Conservation (phyloP, 2,888 invertebrate genomes). For the Drosophila aldrichi region DNA sequence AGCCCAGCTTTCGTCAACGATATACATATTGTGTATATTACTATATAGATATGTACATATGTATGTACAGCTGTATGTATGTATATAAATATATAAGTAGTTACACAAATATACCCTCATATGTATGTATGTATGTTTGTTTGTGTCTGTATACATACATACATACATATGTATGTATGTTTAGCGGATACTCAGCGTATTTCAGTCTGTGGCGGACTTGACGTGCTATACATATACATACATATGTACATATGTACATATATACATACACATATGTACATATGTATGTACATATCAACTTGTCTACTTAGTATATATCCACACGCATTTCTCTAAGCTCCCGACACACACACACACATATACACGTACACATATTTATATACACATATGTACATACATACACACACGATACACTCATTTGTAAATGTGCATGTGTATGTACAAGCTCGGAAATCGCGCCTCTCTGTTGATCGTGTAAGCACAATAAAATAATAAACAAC, state of each 20-base stretch:
- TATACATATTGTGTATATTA: neutral
- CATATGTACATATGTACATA: neutral
- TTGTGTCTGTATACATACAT: no score
- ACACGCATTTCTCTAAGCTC: conserved; percentile 9
- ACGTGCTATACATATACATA: neutral
- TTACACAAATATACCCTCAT: no score
- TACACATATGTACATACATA: neutral
- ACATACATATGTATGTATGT: neutral
- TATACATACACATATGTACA: neutral
- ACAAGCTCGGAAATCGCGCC: conserved; percentile 30
- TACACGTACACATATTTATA: neutral
- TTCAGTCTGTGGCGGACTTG: neutral
- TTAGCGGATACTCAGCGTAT: neutral
- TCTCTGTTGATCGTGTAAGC: conserved; percentile 38
- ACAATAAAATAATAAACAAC: conserved; percentile 20
- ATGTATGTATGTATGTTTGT: neutral
- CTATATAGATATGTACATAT: no score
- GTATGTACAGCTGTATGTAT: no score
- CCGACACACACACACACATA: neutral
- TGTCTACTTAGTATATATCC: neutral
- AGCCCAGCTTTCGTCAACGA: neutral
- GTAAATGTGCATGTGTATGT: neutral
- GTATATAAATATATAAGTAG: neutral
- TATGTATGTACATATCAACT: neutral
- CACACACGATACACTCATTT: neutral